A percentile compares a stretch with the other conserved stretches of the same genome.
Conservation (phyloP, 1,140 invertebrate genomes). For the Drosophila nasuta region DNA sequence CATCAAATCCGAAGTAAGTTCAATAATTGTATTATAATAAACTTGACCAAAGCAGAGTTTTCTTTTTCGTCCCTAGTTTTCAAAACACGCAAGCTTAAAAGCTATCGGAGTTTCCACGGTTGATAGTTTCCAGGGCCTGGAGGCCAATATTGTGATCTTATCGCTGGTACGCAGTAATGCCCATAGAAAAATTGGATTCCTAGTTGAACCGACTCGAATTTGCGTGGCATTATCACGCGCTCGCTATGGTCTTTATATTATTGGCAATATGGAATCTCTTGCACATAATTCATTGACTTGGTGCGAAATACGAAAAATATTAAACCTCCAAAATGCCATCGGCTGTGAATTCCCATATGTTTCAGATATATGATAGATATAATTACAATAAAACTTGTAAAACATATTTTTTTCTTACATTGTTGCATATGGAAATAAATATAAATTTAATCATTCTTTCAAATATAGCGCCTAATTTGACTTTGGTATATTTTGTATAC, state of each 20-base stretch:
- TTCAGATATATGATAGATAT: neutral
- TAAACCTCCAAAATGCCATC: slow-evolving; percentile 21
- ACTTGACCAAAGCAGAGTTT: neutral
- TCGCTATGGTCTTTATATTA: slow-evolving; percentile 88
- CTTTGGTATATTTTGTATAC: too few relatives aligned
- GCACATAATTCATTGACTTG: slow-evolving; percentile 10
- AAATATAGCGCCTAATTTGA: too few relatives aligned
- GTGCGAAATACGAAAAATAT: slow-evolving; percentile 3
- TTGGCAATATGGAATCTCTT: slow-evolving; percentile 89
- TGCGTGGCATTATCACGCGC: slow-evolving; percentile 93
- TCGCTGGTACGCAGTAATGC: slow-evolving; percentile 91
- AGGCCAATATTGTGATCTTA: slow-evolving; percentile 92
- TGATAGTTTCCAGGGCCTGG: slow-evolving; percentile 94
- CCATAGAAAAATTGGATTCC: slow-evolving; percentile 90
- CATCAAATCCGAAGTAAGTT: slow-evolving; percentile 33
- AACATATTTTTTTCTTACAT: too few relatives aligned
- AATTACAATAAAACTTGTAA: too few relatives aligned
- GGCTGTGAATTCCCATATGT: slow-evolving; percentile 30
- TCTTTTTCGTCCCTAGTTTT: slow-evolving; percentile 84
- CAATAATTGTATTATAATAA: neutral
- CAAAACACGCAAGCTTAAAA: slow-evolving; percentile 86
- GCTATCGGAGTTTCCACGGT: slow-evolving; percentile 85
- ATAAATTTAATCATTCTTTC: too few relatives aligned
- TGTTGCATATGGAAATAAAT: neutral
- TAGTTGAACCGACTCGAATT: slow-evolving; percentile 90